A percentile compares a stretch with the other conserved stretches of the same genome.
phyloP scores from a whole-genome alignment of 1,140 invertebrate species.

The Brachionus asplanchnoidis region DNA sequence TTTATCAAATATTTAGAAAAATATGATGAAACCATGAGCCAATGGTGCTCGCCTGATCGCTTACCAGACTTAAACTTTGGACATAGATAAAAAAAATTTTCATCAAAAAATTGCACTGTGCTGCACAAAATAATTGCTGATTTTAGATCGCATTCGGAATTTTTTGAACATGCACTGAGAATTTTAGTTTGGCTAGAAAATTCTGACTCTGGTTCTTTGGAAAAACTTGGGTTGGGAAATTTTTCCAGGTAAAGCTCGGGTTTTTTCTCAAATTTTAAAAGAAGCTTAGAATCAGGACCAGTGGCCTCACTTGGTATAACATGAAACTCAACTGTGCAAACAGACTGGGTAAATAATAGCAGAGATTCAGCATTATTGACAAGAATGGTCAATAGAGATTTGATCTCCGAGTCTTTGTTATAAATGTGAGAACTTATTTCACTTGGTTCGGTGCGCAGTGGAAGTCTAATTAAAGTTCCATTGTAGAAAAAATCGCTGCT shows the following conservation, averaged over 20 bases:
- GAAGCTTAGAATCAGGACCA: neutral
- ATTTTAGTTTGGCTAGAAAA: neutral
- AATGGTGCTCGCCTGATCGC: neutral
- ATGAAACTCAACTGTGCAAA: slow-evolving; percentile 47
- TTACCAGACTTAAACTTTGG: neutral
- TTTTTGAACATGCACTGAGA: neutral
- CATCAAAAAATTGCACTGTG: neutral
- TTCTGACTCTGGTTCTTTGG: neutral
- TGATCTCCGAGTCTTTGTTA: slow-evolving; percentile 47
- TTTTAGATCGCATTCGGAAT: neutral
- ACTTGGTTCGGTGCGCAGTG: slow-evolving; percentile 47
- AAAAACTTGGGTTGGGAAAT: neutral
- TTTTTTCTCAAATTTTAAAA: slow-evolving; percentile 14
- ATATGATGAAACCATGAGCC: slow-evolving; percentile 43
- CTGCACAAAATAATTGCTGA: neutral
- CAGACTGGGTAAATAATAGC: slow-evolving; percentile 52
- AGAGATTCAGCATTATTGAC: slow-evolving; percentile 46
- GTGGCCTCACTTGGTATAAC: slow-evolving; percentile 44
- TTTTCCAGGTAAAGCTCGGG: neutral
- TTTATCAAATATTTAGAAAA: slow-evolving; percentile 41
- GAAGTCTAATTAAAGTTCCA: slow-evolving; percentile 51
- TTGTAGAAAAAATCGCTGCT: slow-evolving; percentile 43
- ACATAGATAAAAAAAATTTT: neutral
- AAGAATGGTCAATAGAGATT: slow-evolving; percentile 47
- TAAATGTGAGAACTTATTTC: slow-evolving; percentile 46